phyloP scores from a whole-genome alignment of 2,113 vertebrate species.

The Tauraco erythrolophus region DNA sequence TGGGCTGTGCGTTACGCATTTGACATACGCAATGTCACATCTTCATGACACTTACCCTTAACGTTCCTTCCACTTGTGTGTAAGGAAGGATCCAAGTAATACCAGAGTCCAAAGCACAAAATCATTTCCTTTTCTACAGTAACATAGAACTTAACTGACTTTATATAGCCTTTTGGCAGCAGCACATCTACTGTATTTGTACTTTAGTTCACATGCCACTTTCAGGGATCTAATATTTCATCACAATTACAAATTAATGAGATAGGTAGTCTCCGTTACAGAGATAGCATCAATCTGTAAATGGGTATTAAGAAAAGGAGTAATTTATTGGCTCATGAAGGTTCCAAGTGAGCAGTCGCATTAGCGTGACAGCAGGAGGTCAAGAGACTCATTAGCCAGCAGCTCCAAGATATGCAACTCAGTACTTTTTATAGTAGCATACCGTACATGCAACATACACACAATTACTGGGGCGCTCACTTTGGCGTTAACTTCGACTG shows the following conservation, averaged over 20 bases:
- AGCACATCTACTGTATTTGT: neutral
- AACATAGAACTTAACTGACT: neutral
- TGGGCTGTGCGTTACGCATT: neutral
- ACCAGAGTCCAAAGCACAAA: neutral
- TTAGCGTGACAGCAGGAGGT: conserved; percentile 54
- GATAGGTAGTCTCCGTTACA: conserved; percentile 37
- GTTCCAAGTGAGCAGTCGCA: conserved; percentile 13
- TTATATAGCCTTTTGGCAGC: neutral
- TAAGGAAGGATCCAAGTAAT: neutral
- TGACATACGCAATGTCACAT: neutral
- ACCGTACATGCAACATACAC: fast-evolving
- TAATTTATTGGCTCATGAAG: conserved; percentile 47
- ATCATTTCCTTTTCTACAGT: neutral
- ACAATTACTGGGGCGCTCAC: fast-evolving
- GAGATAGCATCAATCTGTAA: conserved; percentile 49
- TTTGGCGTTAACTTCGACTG: neutral
- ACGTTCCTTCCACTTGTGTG: neutral
- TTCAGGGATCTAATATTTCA: conserved; percentile 49
- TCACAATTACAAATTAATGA: conserved; percentile 65
- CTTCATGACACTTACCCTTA: neutral
- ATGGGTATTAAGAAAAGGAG: conserved; percentile 19
- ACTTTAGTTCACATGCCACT: conserved; percentile 4
- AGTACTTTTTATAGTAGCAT: neutral
- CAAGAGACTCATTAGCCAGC: conserved; percentile 48
- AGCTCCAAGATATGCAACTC: neutral